Conservation (phyloP, 1,140 invertebrate species). For the Heliconius himera region DNA sequence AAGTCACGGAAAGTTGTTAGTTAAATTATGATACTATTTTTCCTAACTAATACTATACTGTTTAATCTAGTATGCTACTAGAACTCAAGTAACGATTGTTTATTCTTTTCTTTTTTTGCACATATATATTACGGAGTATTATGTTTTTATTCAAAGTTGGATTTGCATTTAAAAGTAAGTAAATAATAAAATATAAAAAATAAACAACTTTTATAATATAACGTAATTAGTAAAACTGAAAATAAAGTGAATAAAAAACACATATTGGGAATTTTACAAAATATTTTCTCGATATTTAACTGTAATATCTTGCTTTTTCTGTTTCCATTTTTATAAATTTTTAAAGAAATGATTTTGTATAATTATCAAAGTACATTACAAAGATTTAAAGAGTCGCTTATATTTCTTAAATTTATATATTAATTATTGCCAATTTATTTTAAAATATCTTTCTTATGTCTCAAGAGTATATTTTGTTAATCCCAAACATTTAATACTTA, state of each 20-base stretch:
- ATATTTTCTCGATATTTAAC: neutral
- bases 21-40: too few relatives aligned
- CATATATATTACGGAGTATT: neutral
- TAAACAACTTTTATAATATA: too few relatives aligned
- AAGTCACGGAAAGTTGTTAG: neutral
- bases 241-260: too few relatives aligned
- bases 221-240: too few relatives aligned
- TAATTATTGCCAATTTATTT: conserved; percentile 14
- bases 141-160: neutral
- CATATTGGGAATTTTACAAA: neutral
- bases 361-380: too few relatives aligned
- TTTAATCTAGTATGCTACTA: neutral
- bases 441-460: neutral
- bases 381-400: neutral
- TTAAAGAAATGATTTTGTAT: too few relatives aligned
- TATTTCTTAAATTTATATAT: neutral
- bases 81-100: conserved; percentile 1
- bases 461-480: too few relatives aligned
- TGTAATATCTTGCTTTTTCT: neutral
- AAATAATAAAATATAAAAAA: too few relatives aligned
- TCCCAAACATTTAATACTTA: too few relatives aligned
- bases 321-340: too few relatives aligned
- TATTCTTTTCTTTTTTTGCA: neutral
- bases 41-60: neutral
- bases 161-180: too few relatives aligned